Evolutionary conservation across 2,888 invertebrate species (phyloP), one percentile per base, ranked within the genome.

Genomic region (Protophormia terraenovae): DNA sequence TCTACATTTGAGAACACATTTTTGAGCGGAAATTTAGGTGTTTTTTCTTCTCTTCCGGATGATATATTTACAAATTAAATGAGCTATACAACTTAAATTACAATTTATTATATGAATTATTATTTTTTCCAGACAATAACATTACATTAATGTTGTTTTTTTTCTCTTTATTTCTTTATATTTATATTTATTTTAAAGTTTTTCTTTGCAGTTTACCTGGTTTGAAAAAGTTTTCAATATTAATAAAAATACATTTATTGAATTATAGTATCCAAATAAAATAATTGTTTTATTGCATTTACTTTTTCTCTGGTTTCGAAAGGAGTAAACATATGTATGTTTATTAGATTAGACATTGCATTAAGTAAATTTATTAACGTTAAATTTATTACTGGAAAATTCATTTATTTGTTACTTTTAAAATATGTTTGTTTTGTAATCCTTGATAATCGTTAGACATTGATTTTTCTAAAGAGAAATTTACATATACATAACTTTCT

Each of bases 41-140:
- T 84, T 32, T 84, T 86, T 41, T 77, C 86, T 19, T 79, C 85
- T 8, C 83, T 87, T 35, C 87, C 87, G 10, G 87, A 87, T 47
- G 86, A 87, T 66, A 87, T 87, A 72, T 86, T 87, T 67, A 87
- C 86, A 50, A 87, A 85, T 75, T 87, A 79, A 77, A 69, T 60
- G 27, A 16, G 22, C 64, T 55, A n/a, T n/a, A n/a, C n/a, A n/a
- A n/a, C n/a, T n/a, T n/a, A n/a, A 41, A 47, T 7, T 47, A 50
- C 24, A 50, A 66, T 29, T 50, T 14, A 53, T 38, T 38, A 38
- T 24, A 45, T 76, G 24, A 29, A 64, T 71, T 76, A 29, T 16
- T 41, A 10, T n/a, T 32, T 62, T 60, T 53, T 24, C 22, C 2
- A 60, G 8, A 27, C 3, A 55, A 24, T 38, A 45, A 69, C 82